These are phyloP conservation scores for Drymodes brunneopygia DNA, from an alignment of 2,113 vertebrate species.

Conservation along the genomic window DNA sequence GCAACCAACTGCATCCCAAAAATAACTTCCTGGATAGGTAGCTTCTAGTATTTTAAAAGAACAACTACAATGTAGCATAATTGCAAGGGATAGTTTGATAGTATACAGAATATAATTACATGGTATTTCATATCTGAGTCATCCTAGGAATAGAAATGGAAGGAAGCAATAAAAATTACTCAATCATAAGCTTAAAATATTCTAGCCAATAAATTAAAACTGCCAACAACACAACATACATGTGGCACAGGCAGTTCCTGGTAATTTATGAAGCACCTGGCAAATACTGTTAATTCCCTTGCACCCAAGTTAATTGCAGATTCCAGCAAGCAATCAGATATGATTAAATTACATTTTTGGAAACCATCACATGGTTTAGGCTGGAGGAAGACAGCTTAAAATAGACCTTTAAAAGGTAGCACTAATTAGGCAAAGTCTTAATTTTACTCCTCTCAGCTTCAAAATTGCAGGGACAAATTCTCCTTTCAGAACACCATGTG, in stretches of 20 bases:
- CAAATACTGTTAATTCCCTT: slow-evolving; percentile 1
- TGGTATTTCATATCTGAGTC: background rate
- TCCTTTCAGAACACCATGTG: background rate
- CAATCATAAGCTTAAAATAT: slow-evolving; percentile 1
- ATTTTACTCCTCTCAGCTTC: background rate
- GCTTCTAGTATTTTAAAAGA: background rate
- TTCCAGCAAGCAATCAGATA: slow-evolving; percentile 39
- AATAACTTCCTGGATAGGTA: slow-evolving; percentile 13
- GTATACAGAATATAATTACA: background rate
- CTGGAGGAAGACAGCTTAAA: slow-evolving; percentile 25
- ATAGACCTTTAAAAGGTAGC: slow-evolving; percentile 4
- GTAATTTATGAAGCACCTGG: slow-evolving; percentile 22
- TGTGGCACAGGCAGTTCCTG: background rate
- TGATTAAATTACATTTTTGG: slow-evolving; percentile 38
- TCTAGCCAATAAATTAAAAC: background rate
- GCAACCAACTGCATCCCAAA: background rate
- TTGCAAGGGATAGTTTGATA: background rate
- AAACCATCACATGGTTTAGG: slow-evolving; percentile 14
- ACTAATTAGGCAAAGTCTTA: slow-evolving; percentile 6
- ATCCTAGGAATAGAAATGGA: background rate
- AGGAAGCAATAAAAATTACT: slow-evolving; percentile 7
- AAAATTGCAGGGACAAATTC: background rate
- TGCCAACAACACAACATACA: background rate
- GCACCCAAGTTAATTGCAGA: slow-evolving; percentile 11
- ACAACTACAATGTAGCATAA: background rate